Percentiles rank a stretch among this genome's conserved stretches.
Evolutionary conservation across 2,888 invertebrate species (phyloP).

Genomic region (Rhynchonema sp.): DNA sequence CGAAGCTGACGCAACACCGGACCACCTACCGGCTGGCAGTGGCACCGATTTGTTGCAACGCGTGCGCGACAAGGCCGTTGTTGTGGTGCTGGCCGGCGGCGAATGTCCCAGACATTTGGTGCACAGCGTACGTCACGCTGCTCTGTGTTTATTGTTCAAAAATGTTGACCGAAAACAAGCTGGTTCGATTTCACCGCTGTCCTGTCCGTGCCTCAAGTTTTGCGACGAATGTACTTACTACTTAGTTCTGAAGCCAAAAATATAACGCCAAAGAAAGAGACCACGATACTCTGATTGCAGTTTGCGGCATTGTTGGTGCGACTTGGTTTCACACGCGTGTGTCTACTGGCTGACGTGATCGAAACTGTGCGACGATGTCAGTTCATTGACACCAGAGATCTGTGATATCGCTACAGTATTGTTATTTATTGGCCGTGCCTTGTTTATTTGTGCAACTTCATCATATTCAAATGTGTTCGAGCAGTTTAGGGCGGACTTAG

Average conservation of each 20-base stretch:
- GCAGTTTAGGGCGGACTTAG: no score
- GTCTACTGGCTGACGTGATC: neutral
- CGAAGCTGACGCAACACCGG: neutral
- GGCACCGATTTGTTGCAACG: neutral
- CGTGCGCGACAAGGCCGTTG: neutral
- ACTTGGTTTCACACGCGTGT: neutral
- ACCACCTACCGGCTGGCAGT: neutral
- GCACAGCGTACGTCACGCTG: neutral
- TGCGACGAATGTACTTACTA: no score
- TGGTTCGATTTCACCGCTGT: no score
- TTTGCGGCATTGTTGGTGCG: neutral
- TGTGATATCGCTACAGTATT: neutral
- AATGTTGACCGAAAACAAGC: neutral
- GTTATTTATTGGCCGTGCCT: no score
- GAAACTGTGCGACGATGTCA: neutral
- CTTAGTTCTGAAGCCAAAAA: no score
- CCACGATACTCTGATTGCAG: no score
- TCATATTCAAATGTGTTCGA: no score
- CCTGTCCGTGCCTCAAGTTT: no score
- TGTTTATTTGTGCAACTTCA: no score
- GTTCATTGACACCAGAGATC: neutral
- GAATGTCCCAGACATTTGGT: neutral
- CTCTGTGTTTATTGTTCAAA: no score
- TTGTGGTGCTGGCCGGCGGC: neutral
- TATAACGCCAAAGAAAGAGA: no score